Base-by-base conservation (phyloP, 2,888 invertebrate species). In the Parnassius apollo region DNA sequence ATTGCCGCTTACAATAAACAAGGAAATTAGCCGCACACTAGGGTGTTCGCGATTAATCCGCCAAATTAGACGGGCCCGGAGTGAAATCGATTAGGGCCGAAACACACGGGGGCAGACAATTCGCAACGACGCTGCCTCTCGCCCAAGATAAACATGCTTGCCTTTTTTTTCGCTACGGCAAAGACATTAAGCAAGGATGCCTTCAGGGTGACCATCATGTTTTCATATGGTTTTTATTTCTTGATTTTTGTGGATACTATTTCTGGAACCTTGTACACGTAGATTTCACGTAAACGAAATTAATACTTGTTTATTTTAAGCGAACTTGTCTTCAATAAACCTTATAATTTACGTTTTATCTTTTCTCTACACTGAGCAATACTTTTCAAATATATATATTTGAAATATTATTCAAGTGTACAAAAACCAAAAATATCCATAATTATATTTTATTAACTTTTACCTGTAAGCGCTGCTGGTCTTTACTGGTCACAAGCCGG, bases 161-260 rank as follows among this genome's bases (percentile, higher is more conserved):
- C 74, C 77, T 88, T 91, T 89, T 80, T 82, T 90, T 86, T 85
- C 81, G 80, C 79, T 82, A 82, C 85, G 80, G 80, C 84, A 81
- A 90, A 91, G 91, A 91, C 91, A 91, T 91, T 91, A 91, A 88
- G 84, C 91, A 90, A 88, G 91, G 91, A 90, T 86, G 82, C 76
- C 77, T 72, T 69, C 69, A 61, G 75, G 73, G 80, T 86, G 83
- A 79, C 68, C 83, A 80, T 10, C 58, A 2, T 35, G 12, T 10
- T 10, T n/a, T 7, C 7, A 22, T 4, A 46, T 9, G 9, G 3
- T 44, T 18, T 45, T 18, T 58, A 22, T 44, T 44, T 46, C 10
- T 46, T n/a, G 56, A 10, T 42, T 4, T 49, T 59, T 53, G n/a
- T 44, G 22, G n/a, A 9, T 55, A 11, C 3, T 9, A 8, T 11